Conservation (phyloP, 2,113 vertebrate genomes). For the Mionectes macconnelli region DNA sequence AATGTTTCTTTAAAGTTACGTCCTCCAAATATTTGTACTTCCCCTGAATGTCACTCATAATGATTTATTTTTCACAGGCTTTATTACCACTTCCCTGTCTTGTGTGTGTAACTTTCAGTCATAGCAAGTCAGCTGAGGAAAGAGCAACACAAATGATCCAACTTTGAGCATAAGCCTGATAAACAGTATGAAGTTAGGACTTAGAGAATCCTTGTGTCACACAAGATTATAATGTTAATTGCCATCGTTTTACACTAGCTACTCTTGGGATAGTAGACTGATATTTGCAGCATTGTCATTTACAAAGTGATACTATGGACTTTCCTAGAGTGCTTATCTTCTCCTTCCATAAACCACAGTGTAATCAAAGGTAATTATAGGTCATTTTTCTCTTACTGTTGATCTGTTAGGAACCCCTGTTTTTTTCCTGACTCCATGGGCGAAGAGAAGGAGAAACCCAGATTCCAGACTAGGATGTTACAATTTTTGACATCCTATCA, state of each 20-base stretch:
- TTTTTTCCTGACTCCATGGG: background rate
- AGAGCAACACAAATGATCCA: background rate
- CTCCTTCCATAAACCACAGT: background rate
- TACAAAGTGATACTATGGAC: background rate
- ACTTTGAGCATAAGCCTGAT: background rate
- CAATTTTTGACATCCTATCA: background rate
- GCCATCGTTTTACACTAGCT: background rate
- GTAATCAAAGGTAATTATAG: background rate
- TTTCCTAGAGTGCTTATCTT: slow-evolving; percentile 1
- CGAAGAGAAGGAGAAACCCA: background rate
- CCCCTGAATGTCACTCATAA: background rate
- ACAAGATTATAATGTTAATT: background rate
- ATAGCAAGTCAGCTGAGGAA: background rate
- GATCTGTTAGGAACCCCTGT: background rate
- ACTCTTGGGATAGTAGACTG: background rate
- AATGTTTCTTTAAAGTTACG: background rate
- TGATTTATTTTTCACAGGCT: background rate
- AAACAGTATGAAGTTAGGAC: background rate
- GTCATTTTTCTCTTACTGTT: background rate
- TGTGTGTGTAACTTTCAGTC: background rate
- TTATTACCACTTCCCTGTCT: background rate
- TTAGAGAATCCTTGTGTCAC: background rate
- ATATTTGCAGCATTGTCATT: background rate
- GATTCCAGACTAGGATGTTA: background rate
- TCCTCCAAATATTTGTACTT: background rate